phyloP scores from a whole-genome alignment of 2,888 invertebrate genomes.

The Salpingus planirostris region DNA sequence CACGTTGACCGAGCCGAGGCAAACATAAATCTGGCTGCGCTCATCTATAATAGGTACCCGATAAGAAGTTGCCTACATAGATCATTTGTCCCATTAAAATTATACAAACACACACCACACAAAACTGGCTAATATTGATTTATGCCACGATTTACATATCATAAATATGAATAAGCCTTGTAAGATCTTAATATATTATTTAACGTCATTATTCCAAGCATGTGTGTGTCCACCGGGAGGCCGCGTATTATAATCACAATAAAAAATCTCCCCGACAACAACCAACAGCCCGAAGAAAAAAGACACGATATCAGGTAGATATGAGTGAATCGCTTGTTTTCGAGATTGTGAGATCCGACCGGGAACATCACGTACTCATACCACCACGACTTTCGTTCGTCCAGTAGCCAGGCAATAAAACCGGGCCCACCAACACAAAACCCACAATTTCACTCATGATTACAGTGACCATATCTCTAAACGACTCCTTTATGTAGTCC shows the following conservation, averaged over 20 bases:
- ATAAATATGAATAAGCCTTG: constrained; percentile 24
- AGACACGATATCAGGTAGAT: too few species aligned
- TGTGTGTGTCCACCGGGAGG: constrained; percentile 17
- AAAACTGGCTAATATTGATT: constrained; percentile 25
- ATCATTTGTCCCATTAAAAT: constrained; percentile 23
- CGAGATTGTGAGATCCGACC: constrained; percentile 14
- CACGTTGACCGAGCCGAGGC: too few species aligned
- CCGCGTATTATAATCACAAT: too few species aligned
- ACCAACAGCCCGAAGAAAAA: too few species aligned
- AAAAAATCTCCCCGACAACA: too few species aligned
- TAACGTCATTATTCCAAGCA: constrained; percentile 23
- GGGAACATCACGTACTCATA: constrained; percentile 27
- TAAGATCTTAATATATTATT: constrained; percentile 29
- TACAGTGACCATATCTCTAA: too few species aligned
- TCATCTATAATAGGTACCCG: too few species aligned
- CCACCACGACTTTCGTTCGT: too few species aligned
- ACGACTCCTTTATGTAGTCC: too few species aligned
- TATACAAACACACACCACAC: constrained; percentile 16
- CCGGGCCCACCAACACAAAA: constrained; percentile 27
- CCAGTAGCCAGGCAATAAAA: constrained; percentile 25
- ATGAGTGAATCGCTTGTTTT: constrained; percentile 9
- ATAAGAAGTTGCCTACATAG: too few species aligned
- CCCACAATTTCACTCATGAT: too few species aligned
- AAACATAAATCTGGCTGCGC: too few species aligned
- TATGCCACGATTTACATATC: constrained; percentile 25